Evolutionary conservation across 2,888 invertebrate genomes (phyloP).

Genomic region (Subacronicta megacephala): DNA sequence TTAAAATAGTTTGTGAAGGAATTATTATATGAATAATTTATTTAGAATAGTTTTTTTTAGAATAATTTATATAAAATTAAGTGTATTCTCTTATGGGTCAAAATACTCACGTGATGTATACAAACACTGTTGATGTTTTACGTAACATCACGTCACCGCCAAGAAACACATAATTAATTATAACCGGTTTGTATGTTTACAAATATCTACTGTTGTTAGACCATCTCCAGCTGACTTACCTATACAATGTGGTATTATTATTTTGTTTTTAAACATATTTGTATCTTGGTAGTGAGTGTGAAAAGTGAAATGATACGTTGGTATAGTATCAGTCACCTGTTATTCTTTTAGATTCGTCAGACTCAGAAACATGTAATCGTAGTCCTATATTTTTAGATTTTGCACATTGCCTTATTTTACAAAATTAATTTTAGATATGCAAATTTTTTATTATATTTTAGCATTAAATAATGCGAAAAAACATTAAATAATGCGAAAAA

Average conservation of each 20-base stretch:
- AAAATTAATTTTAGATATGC: too few relatives aligned
- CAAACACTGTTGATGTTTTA: background rate
- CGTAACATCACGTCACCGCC: background rate
- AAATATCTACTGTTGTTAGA: constrained; percentile 4
- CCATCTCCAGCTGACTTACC: constrained; percentile 10
- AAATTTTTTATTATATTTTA: too few relatives aligned
- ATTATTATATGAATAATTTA: too few relatives aligned
- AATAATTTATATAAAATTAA: too few relatives aligned
- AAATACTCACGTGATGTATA: background rate
- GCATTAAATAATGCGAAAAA: too few relatives aligned
- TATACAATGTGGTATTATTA: too few relatives aligned
- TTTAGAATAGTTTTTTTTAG: too few relatives aligned
- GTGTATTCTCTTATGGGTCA: too few relatives aligned
- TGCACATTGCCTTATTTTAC: background rate
- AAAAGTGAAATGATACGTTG: background rate
- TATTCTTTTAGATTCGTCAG: background rate
- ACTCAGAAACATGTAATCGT: background rate
- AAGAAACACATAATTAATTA: background rate
- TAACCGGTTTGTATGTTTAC: constrained; percentile 27
- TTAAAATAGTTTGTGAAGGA: too few relatives aligned
- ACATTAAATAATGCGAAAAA: too few relatives aligned
- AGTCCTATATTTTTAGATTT: background rate
- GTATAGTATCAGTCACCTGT: background rate
- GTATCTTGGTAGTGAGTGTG: background rate
- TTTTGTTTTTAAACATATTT: constrained; percentile 1